Conservation (phyloP, 2,113 vertebrate species). For the Tricholaema leucomelas region DNA sequence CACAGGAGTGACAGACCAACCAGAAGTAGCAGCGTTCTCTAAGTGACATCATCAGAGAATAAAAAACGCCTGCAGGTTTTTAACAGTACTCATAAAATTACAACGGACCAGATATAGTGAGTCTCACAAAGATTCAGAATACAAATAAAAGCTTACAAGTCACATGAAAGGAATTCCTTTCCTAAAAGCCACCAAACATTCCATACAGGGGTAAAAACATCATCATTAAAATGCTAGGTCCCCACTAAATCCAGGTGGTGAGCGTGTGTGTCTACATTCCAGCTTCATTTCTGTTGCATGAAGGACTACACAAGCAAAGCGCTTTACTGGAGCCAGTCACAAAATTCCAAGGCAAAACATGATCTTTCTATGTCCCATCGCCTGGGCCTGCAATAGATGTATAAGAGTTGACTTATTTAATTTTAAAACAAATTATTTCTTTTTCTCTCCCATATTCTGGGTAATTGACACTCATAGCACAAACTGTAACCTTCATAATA, state of each 20-base stretch:
- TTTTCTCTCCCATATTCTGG: not conserved
- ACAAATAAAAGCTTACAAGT: not conserved
- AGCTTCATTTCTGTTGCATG: not conserved
- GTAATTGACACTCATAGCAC: not conserved
- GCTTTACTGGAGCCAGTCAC: not conserved
- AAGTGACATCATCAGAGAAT: not conserved
- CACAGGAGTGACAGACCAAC: too few species aligned
- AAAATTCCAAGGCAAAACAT: not conserved
- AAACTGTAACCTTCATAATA: not conserved
- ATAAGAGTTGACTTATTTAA: not conserved
- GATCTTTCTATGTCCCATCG: not conserved
- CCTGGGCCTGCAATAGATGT: not conserved
- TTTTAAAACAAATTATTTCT: not conserved
- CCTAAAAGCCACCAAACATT: not conserved
- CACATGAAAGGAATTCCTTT: not conserved
- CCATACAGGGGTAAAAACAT: too few species aligned
- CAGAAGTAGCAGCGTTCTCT: too few species aligned
- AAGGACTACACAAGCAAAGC: rapidly evolving
- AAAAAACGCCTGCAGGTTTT: not conserved
- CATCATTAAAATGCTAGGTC: too few species aligned
- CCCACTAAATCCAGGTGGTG: not conserved
- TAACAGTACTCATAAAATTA: not conserved
- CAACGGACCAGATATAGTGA: not conserved
- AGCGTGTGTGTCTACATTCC: rapidly evolving
- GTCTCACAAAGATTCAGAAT: not conserved